These are phyloP conservation scores for Varanus komodoensis DNA, from an alignment of 2,113 vertebrate genomes.

Conservation along the genomic window DNA sequence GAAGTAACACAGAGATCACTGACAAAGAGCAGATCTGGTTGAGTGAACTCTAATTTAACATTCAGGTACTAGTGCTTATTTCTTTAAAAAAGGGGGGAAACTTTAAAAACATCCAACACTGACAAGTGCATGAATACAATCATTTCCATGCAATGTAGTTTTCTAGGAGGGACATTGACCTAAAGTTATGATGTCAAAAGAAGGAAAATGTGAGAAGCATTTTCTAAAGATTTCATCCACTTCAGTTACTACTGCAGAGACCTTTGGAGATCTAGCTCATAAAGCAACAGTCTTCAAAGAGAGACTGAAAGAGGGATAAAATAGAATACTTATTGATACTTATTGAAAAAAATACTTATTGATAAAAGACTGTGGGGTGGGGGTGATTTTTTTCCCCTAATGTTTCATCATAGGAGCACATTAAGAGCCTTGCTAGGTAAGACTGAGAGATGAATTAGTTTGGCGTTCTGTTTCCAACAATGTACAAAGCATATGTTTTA, in stretches of 20 bases:
- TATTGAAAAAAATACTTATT: slow-evolving; percentile 29
- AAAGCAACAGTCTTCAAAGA: slow-evolving; percentile 28
- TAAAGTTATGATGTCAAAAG: not conserved
- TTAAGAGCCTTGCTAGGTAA: not conserved
- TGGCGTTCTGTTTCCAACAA: not conserved
- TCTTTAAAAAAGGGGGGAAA: too few species aligned
- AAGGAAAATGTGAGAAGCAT: slow-evolving; percentile 36
- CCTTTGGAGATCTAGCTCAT: slow-evolving; percentile 32
- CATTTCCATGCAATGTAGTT: slow-evolving; percentile 3
- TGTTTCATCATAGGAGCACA: not conserved
- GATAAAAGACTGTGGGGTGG: slow-evolving; percentile 32
- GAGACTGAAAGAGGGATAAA: slow-evolving; percentile 36
- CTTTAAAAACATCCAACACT: not conserved
- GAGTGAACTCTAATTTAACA: slow-evolving; percentile 28
- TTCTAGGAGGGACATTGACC: slow-evolving; percentile 17
- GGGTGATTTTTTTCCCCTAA: not conserved
- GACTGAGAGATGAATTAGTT: not conserved
- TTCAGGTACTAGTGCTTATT: slow-evolving; percentile 1
- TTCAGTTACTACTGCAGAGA: slow-evolving; percentile 27
- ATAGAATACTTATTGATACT: slow-evolving; percentile 2
- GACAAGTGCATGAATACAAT: not conserved
- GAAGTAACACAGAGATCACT: not conserved
- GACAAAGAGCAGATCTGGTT: slow-evolving; percentile 8
- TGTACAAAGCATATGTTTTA: not conserved
- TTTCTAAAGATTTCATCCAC: slow-evolving; percentile 40